These are phyloP conservation scores for Oreochromis tanganicae DNA, from an alignment of 2,113 vertebrate genomes.

Conservation along the genomic window DNA sequence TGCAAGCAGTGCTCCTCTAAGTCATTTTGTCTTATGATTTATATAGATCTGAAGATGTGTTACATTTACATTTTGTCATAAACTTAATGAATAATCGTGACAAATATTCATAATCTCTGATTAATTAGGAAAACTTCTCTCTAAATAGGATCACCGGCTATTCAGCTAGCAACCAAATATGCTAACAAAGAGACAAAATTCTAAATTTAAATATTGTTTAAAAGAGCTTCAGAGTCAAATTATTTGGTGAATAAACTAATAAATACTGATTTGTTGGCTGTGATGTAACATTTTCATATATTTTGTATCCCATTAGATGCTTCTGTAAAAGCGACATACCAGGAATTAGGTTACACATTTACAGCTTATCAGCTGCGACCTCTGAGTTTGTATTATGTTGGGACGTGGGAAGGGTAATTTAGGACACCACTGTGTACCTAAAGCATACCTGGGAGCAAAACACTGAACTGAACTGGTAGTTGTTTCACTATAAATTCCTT, in stretches of 20 bases:
- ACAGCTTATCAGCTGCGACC: background rate
- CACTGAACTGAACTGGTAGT: background rate
- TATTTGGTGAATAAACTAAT: background rate
- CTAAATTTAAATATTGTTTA: background rate
- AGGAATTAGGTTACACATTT: background rate
- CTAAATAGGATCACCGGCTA: background rate
- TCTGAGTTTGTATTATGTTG: background rate
- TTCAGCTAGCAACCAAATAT: background rate
- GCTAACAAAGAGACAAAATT: background rate
- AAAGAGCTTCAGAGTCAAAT: background rate
- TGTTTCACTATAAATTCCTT: background rate
- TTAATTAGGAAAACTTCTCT: fast-evolving
- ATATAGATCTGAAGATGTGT: background rate
- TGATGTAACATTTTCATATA: background rate
- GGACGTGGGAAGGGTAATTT: fast-evolving
- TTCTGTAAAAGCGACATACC: fast-evolving
- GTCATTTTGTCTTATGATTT: background rate
- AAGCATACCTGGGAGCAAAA: background rate
- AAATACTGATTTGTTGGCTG: background rate
- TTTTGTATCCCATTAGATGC: background rate
- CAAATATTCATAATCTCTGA: background rate
- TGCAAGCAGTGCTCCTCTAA: background rate
- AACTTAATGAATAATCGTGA: background rate
- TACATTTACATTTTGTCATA: background rate
- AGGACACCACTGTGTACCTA: background rate